Evolutionary conservation across 2,113 vertebrate species (phyloP), one percentile per base, ranked within the genome.

Genomic region (Gymnocephalus cernua): DNA sequence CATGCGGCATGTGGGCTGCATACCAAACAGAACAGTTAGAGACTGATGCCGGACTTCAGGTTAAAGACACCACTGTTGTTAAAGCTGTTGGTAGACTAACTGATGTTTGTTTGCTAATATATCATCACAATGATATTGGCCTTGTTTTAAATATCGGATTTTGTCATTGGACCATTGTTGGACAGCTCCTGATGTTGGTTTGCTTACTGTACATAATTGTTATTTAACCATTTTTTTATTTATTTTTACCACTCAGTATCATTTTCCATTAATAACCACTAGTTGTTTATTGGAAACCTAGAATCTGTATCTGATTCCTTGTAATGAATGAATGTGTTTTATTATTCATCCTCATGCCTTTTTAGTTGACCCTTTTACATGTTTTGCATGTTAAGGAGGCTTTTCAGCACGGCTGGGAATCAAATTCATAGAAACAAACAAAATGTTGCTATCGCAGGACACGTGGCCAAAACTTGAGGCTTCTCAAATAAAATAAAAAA

Each of bases 1-100:
- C 86, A 79, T 45, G 45, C 0, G 9, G 29, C 79, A 51, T 63
- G 66, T 68, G 47, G 58, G 21, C 38, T 41, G 32, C 41, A 65
- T 56, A 56, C 7, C 41, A 66, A 74, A 63, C 29, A 21, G 11
- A 77, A 6, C 19, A 67, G 61, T 44, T 35, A 21, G 14, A 38
- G 16, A 47, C 23, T 57, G 15, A 47, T 64, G 23, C 8, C 23
- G 41, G 13, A 54, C 29, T 66, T 44, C 4, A 71, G 53, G 38
- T 71, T 63, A 2, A 57, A 65, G 32, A 25, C 23, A 6, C 21
- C 11, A 8, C 56, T 35, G 10, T 21, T 32, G 19, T 66, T 47
- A 71, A 51, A 0, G 44, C 44, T 47, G 9, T 1, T 54, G 18
- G 27, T 54, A 4, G 9, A 44, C 29, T 53, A 21, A 35, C 19